Evolutionary conservation across 2,797 vertebrate species (phyloP).

Genomic region (Huso huso): DNA sequence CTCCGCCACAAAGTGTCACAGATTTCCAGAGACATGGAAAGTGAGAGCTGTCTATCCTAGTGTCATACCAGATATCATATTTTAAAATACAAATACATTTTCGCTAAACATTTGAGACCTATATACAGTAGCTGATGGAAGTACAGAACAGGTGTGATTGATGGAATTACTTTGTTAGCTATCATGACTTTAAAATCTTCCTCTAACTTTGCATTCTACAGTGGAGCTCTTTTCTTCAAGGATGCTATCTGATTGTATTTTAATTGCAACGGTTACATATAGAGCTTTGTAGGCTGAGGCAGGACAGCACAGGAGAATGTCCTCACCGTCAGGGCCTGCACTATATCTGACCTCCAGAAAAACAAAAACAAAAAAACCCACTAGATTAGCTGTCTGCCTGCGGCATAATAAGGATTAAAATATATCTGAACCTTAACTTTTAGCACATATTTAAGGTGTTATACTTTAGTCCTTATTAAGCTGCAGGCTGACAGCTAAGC

Average conservation of each 20-base stretch:
- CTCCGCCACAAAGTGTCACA: too few relatives aligned
- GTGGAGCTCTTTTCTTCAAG: background rate
- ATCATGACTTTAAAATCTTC: too few relatives aligned
- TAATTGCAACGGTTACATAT: background rate
- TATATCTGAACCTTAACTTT: background rate
- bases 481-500: background rate
- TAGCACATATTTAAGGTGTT: slow-evolving; percentile 1
- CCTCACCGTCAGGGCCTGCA: background rate
- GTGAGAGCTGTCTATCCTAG: too few relatives aligned
- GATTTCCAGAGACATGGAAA: too few relatives aligned
- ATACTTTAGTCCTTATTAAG: slow-evolving; percentile 7
- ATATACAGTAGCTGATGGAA: too few relatives aligned
- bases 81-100: too few relatives aligned
- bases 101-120: too few relatives aligned
- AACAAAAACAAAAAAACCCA: background rate
- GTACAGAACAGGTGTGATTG: too few relatives aligned
- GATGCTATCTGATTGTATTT: background rate
- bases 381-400: slow-evolving; percentile 3
- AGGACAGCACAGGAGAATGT: background rate
- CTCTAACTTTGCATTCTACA: too few relatives aligned
- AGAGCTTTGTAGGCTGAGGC: background rate
- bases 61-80: too few relatives aligned
- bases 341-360: background rate
- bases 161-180: too few relatives aligned
- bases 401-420: background rate